phyloP scores from a whole-genome alignment of 2,113 vertebrate genomes.

The Epinephelus cyanopodus region DNA sequence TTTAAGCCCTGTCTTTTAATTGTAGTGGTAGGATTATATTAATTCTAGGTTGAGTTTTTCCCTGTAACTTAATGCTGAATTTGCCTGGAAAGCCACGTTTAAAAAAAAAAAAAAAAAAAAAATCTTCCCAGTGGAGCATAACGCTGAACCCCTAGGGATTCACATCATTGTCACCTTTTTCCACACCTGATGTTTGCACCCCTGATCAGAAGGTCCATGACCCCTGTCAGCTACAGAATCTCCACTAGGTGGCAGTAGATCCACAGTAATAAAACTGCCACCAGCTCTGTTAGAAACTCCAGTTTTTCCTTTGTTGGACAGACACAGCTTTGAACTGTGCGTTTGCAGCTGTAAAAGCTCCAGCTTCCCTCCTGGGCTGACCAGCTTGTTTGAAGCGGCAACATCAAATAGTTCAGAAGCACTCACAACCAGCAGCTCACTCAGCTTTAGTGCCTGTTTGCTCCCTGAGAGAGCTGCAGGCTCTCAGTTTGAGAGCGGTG shows the following conservation, averaged over 20 bases:
- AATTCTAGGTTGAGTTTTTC: too few relatives aligned
- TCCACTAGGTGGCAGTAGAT: constrained; percentile 56
- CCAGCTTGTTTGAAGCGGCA: constrained; percentile 6
- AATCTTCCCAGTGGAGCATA: too few relatives aligned
- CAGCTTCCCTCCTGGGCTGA: constrained; percentile 16
- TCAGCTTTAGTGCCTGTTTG: constrained; percentile 1
- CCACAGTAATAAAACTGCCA: background rate
- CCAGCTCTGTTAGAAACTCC: background rate
- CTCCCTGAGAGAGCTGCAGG: background rate
- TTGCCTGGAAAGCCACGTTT: too few relatives aligned
- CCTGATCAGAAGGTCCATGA: background rate
- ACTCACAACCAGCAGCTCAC: background rate
- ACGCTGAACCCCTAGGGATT: too few relatives aligned
- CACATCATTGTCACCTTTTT: too few relatives aligned
- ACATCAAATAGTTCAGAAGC: constrained; percentile 36
- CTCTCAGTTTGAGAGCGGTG: background rate
- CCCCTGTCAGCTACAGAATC: background rate
- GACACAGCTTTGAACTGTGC: constrained; percentile 19
- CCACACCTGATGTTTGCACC: too few relatives aligned
- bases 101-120: too few relatives aligned
- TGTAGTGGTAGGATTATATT: too few relatives aligned
- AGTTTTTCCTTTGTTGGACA: constrained; percentile 13
- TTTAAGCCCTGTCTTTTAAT: too few relatives aligned
- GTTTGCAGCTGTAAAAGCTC: constrained; percentile 21
- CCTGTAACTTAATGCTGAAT: too few relatives aligned